Evolutionary conservation across 2,797 vertebrate genomes (phyloP).

Genomic region (Acanthiza pusilla): DNA sequence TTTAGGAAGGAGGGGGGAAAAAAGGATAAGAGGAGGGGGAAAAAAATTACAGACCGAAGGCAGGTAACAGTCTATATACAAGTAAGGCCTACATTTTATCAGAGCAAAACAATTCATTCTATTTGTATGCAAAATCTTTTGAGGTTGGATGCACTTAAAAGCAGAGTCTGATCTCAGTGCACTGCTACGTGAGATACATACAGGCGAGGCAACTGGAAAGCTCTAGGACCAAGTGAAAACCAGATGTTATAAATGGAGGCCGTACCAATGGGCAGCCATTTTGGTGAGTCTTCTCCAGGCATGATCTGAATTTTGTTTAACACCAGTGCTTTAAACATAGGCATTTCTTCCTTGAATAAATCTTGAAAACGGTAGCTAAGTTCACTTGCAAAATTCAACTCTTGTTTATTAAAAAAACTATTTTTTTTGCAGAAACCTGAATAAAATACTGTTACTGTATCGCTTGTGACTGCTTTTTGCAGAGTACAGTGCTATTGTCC

Average conservation of each 20-base stretch:
- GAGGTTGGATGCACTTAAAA: conserved; percentile 83
- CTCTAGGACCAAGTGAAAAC: conserved; percentile 72
- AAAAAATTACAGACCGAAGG: conserved; percentile 74
- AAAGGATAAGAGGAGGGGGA: not conserved
- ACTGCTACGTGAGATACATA: conserved; percentile 77
- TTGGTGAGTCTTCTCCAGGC: conserved; percentile 60
- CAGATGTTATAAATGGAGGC: conserved; percentile 65
- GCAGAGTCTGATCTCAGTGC: conserved; percentile 77
- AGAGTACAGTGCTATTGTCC: conserved; percentile 74
- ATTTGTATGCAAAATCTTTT: conserved; percentile 83
- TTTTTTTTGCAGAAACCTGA: conserved; percentile 82
- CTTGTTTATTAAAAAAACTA: conserved; percentile 82
- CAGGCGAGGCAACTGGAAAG: conserved; percentile 80
- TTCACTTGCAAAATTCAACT: conserved; percentile 81
- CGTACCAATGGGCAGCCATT: conserved; percentile 49
- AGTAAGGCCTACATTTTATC: conserved; percentile 98
- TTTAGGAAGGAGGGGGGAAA: conserved; percentile 43
- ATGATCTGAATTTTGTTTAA: conserved; percentile 58
- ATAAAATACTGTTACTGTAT: conserved; percentile 85
- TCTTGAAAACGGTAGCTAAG: conserved; percentile 81
- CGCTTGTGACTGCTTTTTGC: conserved; percentile 72
- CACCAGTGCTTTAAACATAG: conserved; percentile 77
- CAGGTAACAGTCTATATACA: conserved; percentile 91
- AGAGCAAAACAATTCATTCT: conserved; percentile 91
- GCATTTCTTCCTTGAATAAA: conserved; percentile 74